Percentiles rank a stretch among this genome's conserved stretches.
These are phyloP conservation scores for Tachycineta bicolor DNA, from an alignment of 2,113 vertebrate genomes.

Conservation along the genomic window DNA sequence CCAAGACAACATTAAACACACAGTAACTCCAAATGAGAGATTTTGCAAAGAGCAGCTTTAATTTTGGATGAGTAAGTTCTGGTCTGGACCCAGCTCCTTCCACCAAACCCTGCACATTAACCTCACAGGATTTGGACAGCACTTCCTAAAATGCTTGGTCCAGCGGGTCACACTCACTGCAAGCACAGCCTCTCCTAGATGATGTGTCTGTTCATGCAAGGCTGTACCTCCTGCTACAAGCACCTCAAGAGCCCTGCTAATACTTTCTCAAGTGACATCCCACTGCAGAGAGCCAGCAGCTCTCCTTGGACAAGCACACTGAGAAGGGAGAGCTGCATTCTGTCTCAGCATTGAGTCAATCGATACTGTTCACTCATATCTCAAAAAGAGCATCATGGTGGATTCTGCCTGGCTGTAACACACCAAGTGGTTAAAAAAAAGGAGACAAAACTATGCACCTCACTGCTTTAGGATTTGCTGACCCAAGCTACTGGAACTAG, in stretches of 20 bases:
- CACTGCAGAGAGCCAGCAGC: neutral
- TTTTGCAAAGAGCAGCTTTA: neutral
- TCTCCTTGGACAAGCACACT: neutral
- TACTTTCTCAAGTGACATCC: neutral
- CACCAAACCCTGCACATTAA: neutral
- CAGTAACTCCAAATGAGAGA: neutral
- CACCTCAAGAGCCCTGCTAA: neutral
- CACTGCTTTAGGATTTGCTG: neutral
- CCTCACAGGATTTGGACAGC: neutral
- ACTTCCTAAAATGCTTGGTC: neutral
- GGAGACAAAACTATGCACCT: neutral
- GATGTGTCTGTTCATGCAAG: neutral
- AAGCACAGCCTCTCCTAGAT: neutral
- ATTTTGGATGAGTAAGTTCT: neutral
- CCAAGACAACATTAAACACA: constrained; percentile 11
- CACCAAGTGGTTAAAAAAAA: neutral
- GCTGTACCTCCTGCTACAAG: neutral
- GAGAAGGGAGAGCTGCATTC: neutral
- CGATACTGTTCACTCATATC: neutral
- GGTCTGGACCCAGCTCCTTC: neutral
- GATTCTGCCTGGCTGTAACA: neutral
- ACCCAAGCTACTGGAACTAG: neutral
- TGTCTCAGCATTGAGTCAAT: neutral
- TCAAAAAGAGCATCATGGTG: neutral
- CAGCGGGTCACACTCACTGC: neutral